Base-by-base conservation (phyloP, 2,888 invertebrate genomes). In the Stenodera caucasica region DNA sequence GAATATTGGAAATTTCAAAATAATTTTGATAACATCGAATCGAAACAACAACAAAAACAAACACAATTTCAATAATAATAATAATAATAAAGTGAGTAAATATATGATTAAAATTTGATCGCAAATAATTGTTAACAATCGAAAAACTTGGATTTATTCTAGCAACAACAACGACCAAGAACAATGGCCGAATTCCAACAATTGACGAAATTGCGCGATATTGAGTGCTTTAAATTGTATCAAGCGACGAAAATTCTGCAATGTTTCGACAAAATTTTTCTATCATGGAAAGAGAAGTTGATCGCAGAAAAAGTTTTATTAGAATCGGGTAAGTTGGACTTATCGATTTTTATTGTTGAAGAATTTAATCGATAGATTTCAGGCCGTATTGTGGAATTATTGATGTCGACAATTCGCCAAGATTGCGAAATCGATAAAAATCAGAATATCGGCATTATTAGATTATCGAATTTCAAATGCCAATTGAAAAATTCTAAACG, bases 261-360 rank as follows among this genome's bases (percentile, higher is more conserved):
- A 32, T 15, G 8, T 18, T 49, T 55, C 21, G 33, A 55, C 33
- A 21, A 33, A 8, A 21, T 32, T 6, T 30, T 49, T 6, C 23
- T 32, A 49, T 30, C 21, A 14, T 53, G 53, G 53, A 53, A 30
- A 15, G 30, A 33, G 18, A 32, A 29, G 21, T 11, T 55, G 9
- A 49, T 30, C 2, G 30, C 45, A 4, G 49, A 55, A 33, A 49
- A 49, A 49, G 49, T 45, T 7, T 15, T 55, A 30, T 18, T 55
- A 2, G 49, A 55, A 55, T 55, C 49, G 1, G 55, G 55, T 55
- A n/a, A 55, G 21, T 49, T n/a, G n/a, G n/a, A n/a, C n/a, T n/a
- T n/a, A n/a, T n/a, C n/a, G n/a, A n/a, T n/a, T n/a, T n/a, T n/a
- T n/a, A n/a, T n/a, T n/a, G n/a, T n/a, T n/a, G n/a, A n/a, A n/a